These are phyloP conservation scores for Australoheros facetus DNA, from an alignment of 2,797 vertebrate genomes.

Conservation along the genomic window DNA sequence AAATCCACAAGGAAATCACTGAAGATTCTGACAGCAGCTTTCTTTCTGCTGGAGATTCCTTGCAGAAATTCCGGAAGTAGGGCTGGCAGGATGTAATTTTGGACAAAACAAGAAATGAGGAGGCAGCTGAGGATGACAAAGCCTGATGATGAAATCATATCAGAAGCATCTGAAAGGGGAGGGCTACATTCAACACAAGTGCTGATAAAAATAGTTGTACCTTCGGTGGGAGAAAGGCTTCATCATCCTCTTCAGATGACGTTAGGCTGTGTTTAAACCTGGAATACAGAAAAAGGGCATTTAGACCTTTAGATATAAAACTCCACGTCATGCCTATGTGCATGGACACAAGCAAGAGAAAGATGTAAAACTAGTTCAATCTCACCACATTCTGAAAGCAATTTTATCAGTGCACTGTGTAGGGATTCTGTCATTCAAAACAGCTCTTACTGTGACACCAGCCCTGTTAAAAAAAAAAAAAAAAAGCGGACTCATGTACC, in stretches of 20 bases:
- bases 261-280: conserved; percentile 79
- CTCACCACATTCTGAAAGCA: neutral
- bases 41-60: conserved; percentile 43
- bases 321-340: neutral
- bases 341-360: neutral
- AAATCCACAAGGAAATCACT: conserved; percentile 27
- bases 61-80: conserved; percentile 61
- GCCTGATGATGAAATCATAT: conserved; percentile 49
- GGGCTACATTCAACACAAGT: conserved; percentile 27
- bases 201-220: conserved; percentile 69
- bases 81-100: conserved; percentile 59
- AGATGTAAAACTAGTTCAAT: neutral
- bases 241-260: conserved; percentile 83
- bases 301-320: conserved; percentile 12
- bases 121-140: conserved; percentile 67
- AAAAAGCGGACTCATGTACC: conserved; percentile 46
- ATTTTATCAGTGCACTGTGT: neutral
- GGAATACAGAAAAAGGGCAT: conserved; percentile 39
- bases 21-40: conserved; percentile 22
- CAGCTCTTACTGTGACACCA: neutral
- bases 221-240: conserved; percentile 83
- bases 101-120: conserved; percentile 48
- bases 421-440: neutral
- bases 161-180: conserved; percentile 39
- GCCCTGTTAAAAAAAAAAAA: neutral